Percentiles rank a stretch among this genome's conserved stretches.
Conservation (phyloP, 2,113 vertebrate species). For the Ameiurus melas region DNA sequence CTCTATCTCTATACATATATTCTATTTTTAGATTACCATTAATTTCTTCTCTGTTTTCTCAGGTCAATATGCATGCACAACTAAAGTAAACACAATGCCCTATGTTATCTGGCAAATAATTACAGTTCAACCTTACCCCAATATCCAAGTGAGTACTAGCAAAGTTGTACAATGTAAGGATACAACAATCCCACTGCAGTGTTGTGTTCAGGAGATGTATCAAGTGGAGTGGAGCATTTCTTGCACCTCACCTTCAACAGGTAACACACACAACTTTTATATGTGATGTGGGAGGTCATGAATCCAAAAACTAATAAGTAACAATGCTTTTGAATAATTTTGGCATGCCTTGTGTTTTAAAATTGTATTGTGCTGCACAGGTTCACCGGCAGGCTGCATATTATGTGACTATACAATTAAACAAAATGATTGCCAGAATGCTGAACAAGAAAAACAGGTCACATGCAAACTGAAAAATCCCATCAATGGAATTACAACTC, state of each 20-base stretch:
- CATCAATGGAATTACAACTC: fast-evolving
- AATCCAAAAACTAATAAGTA: background rate
- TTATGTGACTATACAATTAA: background rate
- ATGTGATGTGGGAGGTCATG: background rate
- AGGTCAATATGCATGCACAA: conserved; percentile 61
- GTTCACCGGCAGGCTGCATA: too few relatives aligned
- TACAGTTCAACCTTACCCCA: conserved; percentile 52
- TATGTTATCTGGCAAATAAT: conserved; percentile 47
- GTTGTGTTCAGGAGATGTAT: conserved; percentile 11
- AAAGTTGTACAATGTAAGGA: background rate
- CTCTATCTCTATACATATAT: background rate
- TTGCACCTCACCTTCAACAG: background rate
- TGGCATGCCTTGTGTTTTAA: too few relatives aligned
- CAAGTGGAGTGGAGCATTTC: background rate
- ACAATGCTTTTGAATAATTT: too few relatives aligned
- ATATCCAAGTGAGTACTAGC: conserved; percentile 22
- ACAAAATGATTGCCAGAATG: background rate
- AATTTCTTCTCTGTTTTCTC: conserved; percentile 2
- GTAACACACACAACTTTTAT: background rate
- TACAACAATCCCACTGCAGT: background rate
- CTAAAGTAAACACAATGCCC: background rate
- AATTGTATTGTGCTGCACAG: too few relatives aligned
- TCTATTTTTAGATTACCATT: background rate
- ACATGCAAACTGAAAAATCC: background rate
- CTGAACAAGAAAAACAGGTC: fast-evolving